These are phyloP conservation scores for Ciconia nigra DNA, from an alignment of 2,797 vertebrate species.

Conservation along the genomic window DNA sequence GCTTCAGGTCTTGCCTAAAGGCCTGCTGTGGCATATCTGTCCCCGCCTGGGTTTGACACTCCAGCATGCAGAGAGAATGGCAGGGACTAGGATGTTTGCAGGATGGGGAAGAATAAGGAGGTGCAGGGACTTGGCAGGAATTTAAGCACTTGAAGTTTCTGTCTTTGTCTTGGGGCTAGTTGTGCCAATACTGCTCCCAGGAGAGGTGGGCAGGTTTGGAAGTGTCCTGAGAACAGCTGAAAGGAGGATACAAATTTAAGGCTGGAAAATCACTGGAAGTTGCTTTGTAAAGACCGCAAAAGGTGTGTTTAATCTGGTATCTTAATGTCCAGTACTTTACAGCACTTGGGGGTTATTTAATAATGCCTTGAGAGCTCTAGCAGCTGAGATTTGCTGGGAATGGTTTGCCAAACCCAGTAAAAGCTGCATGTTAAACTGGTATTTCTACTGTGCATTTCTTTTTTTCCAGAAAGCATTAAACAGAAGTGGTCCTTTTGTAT, in stretches of 20 bases:
- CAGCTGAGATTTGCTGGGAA: neutral
- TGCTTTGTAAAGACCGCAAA: neutral
- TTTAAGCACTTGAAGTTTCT: neutral
- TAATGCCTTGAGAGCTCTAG: neutral
- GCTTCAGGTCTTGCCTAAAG: neutral
- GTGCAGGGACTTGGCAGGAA: neutral
- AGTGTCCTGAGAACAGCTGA: neutral
- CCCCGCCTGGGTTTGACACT: neutral
- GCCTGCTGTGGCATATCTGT: neutral
- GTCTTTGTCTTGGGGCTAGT: neutral
- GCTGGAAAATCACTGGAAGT: neutral
- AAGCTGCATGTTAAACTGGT: neutral
- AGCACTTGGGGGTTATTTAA: neutral
- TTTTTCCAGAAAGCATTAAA: neutral
- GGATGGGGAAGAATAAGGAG: neutral
- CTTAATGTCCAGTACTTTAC: neutral
- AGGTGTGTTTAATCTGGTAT: neutral
- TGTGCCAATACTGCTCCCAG: neutral
- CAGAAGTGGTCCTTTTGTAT: neutral
- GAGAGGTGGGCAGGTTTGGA: neutral
- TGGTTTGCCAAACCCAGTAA: neutral
- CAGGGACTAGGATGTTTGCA: neutral
- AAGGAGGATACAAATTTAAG: neutral
- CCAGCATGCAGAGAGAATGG: neutral
- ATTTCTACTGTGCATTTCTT: neutral